Conservation (phyloP, 2,888 invertebrate genomes). For the Chaetoderma sp. region DNA sequence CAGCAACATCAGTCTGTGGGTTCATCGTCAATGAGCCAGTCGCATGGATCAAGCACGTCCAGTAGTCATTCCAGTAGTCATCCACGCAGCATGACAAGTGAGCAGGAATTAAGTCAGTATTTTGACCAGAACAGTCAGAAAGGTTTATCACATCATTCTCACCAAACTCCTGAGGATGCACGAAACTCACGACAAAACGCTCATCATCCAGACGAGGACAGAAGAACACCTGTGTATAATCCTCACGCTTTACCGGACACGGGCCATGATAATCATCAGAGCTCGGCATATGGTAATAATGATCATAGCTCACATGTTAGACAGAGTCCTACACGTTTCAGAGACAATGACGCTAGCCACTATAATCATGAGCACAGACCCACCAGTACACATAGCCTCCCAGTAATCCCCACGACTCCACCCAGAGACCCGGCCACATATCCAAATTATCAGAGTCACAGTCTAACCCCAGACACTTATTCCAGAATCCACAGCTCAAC, state of each 20-base stretch:
- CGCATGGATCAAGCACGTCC: constrained; percentile 14
- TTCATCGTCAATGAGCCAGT: too few relatives aligned
- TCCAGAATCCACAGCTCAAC: constrained; percentile 39
- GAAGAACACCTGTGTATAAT: constrained; percentile 18
- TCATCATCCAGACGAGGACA: constrained; percentile 15
- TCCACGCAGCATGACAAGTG: constrained; percentile 52
- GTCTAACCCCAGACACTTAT: constrained; percentile 51
- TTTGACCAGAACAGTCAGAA: constrained; percentile 36
- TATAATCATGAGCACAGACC: constrained; percentile 7
- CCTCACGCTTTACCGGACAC: constrained; percentile 2
- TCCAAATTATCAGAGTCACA: too few relatives aligned
- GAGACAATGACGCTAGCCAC: not conserved
- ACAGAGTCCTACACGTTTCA: not conserved
- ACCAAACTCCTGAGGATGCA: not conserved
- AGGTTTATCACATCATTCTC: not conserved
- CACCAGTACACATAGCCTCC: constrained; percentile 41
- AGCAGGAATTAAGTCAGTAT: constrained; percentile 55
- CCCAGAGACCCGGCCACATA: constrained; percentile 29
- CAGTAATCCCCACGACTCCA: constrained; percentile 39
- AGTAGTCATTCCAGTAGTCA: constrained; percentile 38
- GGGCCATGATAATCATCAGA: not conserved
- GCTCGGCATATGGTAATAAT: not conserved
- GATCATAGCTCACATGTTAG: not conserved
- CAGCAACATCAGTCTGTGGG: too few relatives aligned
- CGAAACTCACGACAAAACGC: constrained; percentile 11